Conservation (phyloP, 2,113 vertebrate genomes). For the Crypturellus undulatus region DNA sequence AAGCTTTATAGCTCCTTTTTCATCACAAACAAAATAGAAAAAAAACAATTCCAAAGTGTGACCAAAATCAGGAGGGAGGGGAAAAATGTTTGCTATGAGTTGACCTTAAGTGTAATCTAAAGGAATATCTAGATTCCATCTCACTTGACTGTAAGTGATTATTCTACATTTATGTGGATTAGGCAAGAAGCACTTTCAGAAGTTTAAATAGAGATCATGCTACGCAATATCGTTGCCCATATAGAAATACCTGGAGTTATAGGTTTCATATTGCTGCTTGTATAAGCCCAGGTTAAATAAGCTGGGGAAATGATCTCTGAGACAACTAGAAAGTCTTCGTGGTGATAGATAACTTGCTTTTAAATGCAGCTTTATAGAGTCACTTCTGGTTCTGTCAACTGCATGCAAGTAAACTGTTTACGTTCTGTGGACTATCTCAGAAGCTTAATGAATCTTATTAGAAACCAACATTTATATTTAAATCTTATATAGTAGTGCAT, state of each 20-base stretch:
- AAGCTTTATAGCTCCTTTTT: background rate
- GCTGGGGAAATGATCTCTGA: background rate
- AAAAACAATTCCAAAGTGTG: background rate
- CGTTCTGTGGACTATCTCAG: background rate
- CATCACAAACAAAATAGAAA: background rate
- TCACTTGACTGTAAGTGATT: background rate
- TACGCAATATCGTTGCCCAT: background rate
- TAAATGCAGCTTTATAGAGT: background rate
- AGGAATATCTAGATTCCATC: background rate
- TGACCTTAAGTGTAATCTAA: background rate
- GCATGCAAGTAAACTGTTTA: background rate
- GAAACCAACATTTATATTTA: constrained; percentile 34
- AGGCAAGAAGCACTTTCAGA: background rate
- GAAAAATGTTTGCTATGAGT: background rate
- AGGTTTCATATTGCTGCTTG: background rate
- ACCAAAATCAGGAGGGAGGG: background rate
- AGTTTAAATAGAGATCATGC: background rate
- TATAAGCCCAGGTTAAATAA: background rate
- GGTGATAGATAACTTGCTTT: background rate
- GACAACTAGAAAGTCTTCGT: background rate
- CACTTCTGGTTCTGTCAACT: constrained; percentile 10
- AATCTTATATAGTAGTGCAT: background rate
- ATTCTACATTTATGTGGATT: background rate
- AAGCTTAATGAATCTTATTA: background rate
- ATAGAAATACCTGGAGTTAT: background rate